These are phyloP conservation scores for Trypoxylus dichotomus DNA, from an alignment of 1,140 invertebrate genomes.

Conservation along the genomic window DNA sequence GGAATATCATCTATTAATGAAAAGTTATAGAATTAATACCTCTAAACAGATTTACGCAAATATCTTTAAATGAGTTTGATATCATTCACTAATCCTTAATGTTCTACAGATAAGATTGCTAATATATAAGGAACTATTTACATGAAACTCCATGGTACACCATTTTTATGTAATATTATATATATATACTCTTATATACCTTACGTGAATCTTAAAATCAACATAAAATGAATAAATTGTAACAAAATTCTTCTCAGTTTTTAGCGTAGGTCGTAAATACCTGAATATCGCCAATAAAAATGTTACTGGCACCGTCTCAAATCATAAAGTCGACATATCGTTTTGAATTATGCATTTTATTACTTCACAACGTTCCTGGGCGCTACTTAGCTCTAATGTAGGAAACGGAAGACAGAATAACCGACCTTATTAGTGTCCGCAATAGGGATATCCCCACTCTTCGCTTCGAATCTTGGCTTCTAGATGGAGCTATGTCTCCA, in stretches of 20 bases:
- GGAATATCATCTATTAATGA: too few species aligned
- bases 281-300: not conserved
- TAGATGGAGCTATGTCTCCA: not conserved
- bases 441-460: not conserved
- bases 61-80: too few species aligned
- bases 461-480: not conserved
- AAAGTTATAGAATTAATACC: too few species aligned
- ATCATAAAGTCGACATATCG: not conserved
- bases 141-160: too few species aligned
- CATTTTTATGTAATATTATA: too few species aligned
- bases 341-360: constrained; percentile 4
- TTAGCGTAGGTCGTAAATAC: not conserved
- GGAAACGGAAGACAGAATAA: not conserved
- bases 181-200: too few species aligned
- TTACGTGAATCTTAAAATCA: too few species aligned
- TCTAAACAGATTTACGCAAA: too few species aligned
- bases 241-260: not conserved
- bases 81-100: too few species aligned
- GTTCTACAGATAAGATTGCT: too few species aligned
- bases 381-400: not conserved
- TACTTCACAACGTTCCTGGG: not conserved
- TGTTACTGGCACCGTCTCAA: not conserved
- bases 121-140: too few species aligned
- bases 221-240: not conserved
- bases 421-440: not conserved